Base-by-base conservation (phyloP, 1,140 invertebrate genomes). In the Cherax quadricarinatus region DNA sequence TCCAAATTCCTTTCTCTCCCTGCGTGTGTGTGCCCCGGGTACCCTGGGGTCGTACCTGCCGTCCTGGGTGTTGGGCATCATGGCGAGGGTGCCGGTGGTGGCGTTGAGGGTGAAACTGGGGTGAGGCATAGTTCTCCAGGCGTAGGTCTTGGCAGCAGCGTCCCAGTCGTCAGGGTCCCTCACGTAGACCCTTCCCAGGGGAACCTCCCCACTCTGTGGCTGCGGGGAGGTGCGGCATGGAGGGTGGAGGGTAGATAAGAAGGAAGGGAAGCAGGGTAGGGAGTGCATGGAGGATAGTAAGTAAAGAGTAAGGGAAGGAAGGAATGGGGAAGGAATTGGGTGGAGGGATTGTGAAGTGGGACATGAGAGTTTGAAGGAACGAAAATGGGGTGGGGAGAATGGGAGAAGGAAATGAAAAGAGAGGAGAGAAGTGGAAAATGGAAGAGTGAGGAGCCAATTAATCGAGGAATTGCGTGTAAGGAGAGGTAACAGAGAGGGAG, bases 131-230 rank as follows among this genome's bases (percentile, higher is more conserved):
- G 53, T 57, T 81, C 79, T 49, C 79, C 79, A 81, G 21, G 79
- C 10, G 48, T 81, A 81, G 79, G 79, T 81, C 48, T 81, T 81
- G 51, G 79, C 30, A 4, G 41, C 79, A 4, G 79, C 79, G 21
- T 81, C 79, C 79, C 79, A 81, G 79, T 81, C 79, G 16, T 81
- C 79, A 7, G 79, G 79, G 48, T 81, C 79, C 16, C 48, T 49
- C 12, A 81, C 79, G 16, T 81, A 81, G 10, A 81, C 79, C 79
- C 79, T 16, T 24, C 79, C 79, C 79, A 81, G 79, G 79, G 79
- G 79, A 21, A 81, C 79, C 48, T 41, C 12, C 12, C 14, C 48
- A 24, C 41, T 24, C 48, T 81, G 79, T 18, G 16, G 79, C 79
- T 81, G 70, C 7, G 24, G 70, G 70, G 53, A 14, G 9, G 14